phyloP scores from a whole-genome alignment of 2,888 invertebrate genomes.

The Cheilosia urbana region DNA sequence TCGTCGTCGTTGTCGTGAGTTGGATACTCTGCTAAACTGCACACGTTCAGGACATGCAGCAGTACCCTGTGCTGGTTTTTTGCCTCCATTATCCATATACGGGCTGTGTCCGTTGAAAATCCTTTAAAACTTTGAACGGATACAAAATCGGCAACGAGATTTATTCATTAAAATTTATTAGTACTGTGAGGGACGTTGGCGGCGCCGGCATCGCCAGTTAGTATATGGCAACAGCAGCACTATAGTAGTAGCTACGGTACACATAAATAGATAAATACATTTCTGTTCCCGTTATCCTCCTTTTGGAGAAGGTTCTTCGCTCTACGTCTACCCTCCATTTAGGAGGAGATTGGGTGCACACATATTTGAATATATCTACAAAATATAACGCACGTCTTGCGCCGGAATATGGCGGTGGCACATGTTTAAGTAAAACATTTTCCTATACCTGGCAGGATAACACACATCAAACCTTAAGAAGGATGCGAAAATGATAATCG shows the following conservation, averaged over 20 bases:
- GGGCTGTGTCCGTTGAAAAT: conserved; percentile 69
- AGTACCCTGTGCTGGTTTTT: conserved; percentile 38
- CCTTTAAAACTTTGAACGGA: conserved; percentile 74
- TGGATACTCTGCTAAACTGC: conserved; percentile 32
- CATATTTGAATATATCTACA: conserved; percentile 2
- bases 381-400: conserved; percentile 42
- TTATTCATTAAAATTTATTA: conserved; percentile 76
- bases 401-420: conserved; percentile 21
- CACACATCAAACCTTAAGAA: conserved; percentile 62
- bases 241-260: background rate
- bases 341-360: conserved; percentile 28
- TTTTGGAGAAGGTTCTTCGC: background rate
- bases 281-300: conserved; percentile 35
- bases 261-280: conserved; percentile 66
- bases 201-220: conserved; percentile 8
- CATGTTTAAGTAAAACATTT: conserved; percentile 62
- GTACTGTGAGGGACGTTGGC: conserved; percentile 51
- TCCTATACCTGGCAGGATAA: conserved; percentile 49
- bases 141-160: conserved; percentile 75
- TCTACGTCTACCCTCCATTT: conserved; percentile 9
- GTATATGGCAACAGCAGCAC: conserved; percentile 6
- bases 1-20: conserved; percentile 39
- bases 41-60: conserved; percentile 52
- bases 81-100: conserved; percentile 4
- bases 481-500: conserved; percentile 72